Conservation (phyloP, 1,140 invertebrate genomes). For the Hylyphantes graminicola region DNA sequence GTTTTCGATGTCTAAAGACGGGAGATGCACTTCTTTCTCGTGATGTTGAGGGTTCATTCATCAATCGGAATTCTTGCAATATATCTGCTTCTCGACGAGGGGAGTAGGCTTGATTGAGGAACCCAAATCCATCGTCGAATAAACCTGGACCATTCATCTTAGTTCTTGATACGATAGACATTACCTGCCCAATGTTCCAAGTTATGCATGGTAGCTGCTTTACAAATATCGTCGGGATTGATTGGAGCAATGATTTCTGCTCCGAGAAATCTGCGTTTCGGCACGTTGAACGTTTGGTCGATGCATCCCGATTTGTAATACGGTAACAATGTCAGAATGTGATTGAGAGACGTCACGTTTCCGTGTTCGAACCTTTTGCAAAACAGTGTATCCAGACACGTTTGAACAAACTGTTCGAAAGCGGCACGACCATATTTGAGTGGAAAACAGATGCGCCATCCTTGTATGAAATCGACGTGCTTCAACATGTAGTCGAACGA, state of each 20-base stretch:
- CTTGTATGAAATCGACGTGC: neutral
- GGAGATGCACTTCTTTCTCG: too few species aligned
- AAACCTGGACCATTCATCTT: neutral
- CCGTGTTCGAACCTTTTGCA: neutral
- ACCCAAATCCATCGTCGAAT: neutral
- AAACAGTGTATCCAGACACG: neutral
- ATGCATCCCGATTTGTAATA: neutral
- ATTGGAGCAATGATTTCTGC: neutral
- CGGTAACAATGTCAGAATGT: neutral
- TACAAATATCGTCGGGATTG: neutral
- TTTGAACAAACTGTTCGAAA: slow-evolving; percentile 6
- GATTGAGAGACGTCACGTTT: neutral
- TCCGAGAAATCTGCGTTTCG: neutral
- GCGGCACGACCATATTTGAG: neutral
- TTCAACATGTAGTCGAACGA: neutral
- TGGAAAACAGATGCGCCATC: slow-evolving; percentile 6
- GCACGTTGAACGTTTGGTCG: slow-evolving; percentile 2
- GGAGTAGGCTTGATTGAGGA: neutral
- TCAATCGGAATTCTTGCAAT: neutral
- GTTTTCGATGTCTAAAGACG: too few species aligned
- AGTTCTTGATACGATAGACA: slow-evolving; percentile 8
- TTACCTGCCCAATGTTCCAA: slow-evolving; percentile 14
- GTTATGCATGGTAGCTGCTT: slow-evolving; percentile 15
- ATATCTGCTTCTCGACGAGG: neutral
- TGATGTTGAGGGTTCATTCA: neutral